phyloP scores from a whole-genome alignment of 2,113 vertebrate genomes.

The Ctenodactylus gundi region DNA sequence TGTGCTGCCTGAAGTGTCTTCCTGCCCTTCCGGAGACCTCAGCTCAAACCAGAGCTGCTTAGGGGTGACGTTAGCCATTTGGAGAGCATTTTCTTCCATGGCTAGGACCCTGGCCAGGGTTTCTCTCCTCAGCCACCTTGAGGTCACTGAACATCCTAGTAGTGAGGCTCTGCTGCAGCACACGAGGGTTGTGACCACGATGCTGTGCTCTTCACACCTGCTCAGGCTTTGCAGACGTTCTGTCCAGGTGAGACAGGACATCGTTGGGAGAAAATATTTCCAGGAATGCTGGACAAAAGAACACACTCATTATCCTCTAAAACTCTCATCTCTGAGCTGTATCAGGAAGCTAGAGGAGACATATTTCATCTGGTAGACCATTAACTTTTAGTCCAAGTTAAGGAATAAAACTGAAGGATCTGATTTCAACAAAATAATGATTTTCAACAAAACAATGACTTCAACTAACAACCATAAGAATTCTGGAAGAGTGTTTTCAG shows the following conservation, averaged over 20 bases:
- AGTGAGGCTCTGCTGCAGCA: rapidly evolving
- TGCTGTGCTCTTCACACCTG: background rate
- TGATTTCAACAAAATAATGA: background rate
- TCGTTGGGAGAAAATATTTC: background rate
- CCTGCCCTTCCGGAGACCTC: background rate
- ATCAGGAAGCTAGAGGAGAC: background rate
- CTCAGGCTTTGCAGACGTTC: background rate
- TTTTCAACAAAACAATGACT: too few relatives aligned
- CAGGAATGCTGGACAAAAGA: background rate
- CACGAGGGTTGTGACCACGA: background rate
- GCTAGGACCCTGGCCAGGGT: background rate
- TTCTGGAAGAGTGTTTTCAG: background rate
- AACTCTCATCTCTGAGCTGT: background rate
- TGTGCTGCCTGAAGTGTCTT: background rate
- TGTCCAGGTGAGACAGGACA: background rate
- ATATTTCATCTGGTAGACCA: background rate
- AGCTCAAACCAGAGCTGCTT: background rate
- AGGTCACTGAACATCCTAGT: background rate
- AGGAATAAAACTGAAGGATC: background rate
- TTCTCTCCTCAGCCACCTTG: rapidly evolving
- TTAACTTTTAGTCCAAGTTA: background rate
- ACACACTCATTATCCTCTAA: background rate
- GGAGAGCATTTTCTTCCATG: background rate
- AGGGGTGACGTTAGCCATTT: background rate
- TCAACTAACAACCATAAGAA: background rate